Evolutionary conservation across 2,797 vertebrate genomes (phyloP).

Genomic region (Bradypodion ventrale): DNA sequence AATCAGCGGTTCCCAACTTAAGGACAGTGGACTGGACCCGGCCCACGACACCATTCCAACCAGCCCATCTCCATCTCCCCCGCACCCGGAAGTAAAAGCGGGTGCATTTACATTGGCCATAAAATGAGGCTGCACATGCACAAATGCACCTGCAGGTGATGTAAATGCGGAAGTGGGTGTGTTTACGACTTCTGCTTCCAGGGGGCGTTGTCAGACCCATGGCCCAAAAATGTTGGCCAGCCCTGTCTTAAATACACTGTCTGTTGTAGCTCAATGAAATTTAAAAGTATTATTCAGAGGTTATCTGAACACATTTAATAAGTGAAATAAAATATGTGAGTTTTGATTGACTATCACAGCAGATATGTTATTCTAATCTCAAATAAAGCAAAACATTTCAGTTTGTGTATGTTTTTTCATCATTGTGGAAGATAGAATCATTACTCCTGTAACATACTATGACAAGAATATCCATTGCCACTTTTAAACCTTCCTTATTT

Average conservation of each 20-base stretch:
- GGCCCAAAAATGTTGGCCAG: no score
- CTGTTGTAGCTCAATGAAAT: not conserved
- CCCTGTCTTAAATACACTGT: not conserved
- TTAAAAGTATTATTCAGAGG: not conserved
- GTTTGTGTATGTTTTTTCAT: not conserved
- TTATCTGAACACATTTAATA: not conserved
- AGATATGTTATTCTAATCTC: conserved; percentile 38
- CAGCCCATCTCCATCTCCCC: no score
- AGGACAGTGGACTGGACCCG: no score
- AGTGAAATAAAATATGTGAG: conserved; percentile 15
- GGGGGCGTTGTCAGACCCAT: no score
- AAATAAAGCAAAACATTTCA: conserved; percentile 28
- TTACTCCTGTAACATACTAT: conserved; percentile 6
- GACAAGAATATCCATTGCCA: not conserved
- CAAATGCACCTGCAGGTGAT: no score
- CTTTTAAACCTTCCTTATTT: not conserved
- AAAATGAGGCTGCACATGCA: no score
- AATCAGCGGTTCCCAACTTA: no score
- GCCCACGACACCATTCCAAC: no score
- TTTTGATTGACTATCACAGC: conserved; percentile 15
- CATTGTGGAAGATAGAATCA: conserved; percentile 6
- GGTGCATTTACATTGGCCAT: no score
- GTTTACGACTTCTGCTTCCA: no score
- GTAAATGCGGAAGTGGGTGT: no score
- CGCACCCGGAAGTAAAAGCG: no score